phyloP scores from a whole-genome alignment of 2,113 vertebrate species.

The Labeo rohita region DNA sequence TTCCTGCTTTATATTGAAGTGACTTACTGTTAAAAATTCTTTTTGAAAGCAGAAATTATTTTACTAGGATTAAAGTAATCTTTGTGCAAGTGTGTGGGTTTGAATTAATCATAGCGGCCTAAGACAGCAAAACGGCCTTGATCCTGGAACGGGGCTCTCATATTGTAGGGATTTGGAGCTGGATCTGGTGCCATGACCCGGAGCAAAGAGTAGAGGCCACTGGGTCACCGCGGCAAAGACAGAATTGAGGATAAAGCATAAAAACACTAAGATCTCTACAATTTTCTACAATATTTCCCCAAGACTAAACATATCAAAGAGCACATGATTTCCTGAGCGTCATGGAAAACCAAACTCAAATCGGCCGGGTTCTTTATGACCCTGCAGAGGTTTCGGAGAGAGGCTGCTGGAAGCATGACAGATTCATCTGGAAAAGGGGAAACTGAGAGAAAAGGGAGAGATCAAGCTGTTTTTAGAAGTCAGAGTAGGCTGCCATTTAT shows the following conservation, averaged over 20 bases:
- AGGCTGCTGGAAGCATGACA: not conserved
- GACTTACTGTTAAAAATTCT: slow-evolving; percentile 18
- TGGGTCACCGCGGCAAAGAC: slow-evolving; percentile 13
- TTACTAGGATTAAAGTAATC: not conserved
- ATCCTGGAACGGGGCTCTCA: slow-evolving; percentile 15
- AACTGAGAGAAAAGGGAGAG: slow-evolving; percentile 18
- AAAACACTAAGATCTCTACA: slow-evolving; percentile 3
- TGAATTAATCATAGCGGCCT: slow-evolving; percentile 29
- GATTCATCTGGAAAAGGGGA: slow-evolving; percentile 27
- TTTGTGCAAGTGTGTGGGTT: slow-evolving; percentile 11
- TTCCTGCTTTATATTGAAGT: not conserved
- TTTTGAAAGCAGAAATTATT: slow-evolving; percentile 44
- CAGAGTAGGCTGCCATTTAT: slow-evolving; percentile 22
- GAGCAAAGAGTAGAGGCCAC: slow-evolving; percentile 2
- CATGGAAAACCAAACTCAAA: slow-evolving; percentile 5
- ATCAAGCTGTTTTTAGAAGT: slow-evolving; percentile 60
- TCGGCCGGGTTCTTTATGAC: not conserved
- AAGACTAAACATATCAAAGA: slow-evolving; percentile 32
- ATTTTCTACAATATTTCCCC: not conserved
- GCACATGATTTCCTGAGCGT: slow-evolving; percentile 5
- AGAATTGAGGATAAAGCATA: not conserved
- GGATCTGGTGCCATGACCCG: slow-evolving; percentile 34
- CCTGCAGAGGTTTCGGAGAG: slow-evolving; percentile 3
- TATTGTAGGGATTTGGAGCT: slow-evolving; percentile 36
- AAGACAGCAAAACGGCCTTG: slow-evolving; percentile 3